Percentiles rank a stretch among this genome's conserved stretches.
phyloP scores from a whole-genome alignment of 2,797 vertebrate genomes.

The Garrulus glandarius region DNA sequence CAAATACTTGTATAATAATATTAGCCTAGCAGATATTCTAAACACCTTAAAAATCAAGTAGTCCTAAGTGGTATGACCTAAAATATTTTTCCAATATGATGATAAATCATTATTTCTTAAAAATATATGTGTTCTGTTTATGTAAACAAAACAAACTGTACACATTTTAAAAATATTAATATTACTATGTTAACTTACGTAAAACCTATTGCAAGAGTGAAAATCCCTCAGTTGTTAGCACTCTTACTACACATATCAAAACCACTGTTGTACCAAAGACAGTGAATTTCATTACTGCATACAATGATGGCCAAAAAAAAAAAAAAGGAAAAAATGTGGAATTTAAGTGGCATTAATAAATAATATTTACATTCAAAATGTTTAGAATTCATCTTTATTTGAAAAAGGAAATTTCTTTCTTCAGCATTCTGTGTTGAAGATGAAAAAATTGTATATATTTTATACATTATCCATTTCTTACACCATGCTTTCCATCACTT shows the following conservation, averaged over 20 bases:
- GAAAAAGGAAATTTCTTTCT: neutral
- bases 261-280: constrained; percentile 42
- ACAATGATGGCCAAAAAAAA: neutral
- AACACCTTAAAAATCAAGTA: neutral
- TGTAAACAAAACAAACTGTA: neutral
- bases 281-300: constrained; percentile 55
- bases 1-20: neutral
- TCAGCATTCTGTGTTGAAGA: neutral
- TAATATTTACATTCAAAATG: neutral
- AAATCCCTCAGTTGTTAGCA: neutral
- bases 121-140: neutral
- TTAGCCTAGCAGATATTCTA: neutral
- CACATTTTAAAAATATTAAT: constrained; percentile 9
- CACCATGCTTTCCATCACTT: neutral
- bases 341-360: neutral
- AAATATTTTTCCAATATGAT: neutral
- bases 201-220: neutral
- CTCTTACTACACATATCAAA: constrained; percentile 17
- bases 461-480: neutral
- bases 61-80: neutral
- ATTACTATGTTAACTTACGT: neutral
- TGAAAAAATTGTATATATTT: neutral
- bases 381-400: neutral
- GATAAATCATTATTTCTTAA: neutral
- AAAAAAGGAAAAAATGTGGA: neutral